Evolutionary conservation across 2,797 vertebrate genomes (phyloP), one percentile per base, ranked within the genome.

Genomic region (Syngnathus acus): DNA sequence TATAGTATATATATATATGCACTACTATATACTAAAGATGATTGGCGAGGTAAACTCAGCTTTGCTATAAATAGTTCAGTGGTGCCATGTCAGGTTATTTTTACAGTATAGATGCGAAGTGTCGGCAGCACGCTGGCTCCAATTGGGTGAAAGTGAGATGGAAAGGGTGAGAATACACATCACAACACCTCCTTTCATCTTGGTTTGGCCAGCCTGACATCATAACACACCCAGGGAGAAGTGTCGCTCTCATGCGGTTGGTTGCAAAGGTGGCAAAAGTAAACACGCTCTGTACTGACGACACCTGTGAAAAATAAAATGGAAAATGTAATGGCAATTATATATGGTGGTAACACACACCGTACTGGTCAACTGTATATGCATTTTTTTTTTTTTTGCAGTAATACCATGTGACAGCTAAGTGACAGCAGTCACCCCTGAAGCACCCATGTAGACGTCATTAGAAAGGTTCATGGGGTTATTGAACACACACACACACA

Each of bases 361-460:
- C 9, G 10, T 42, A 42, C 42, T 47, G 17, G 42, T 43, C 45
- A 16, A 16, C 16, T 47, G 45, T 47, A 47, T 14, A 16, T 47
- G 14, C 14, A 4, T 11, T 16, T 17, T 45, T 45, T 14, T 16
- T 45, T 43, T 68, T 72, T 32, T 32, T 32, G 2, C 62, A 51
- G 64, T 83, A 80, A 89, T 83, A 64, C 62, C 51, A 61, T 80
- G 67, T 84, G 87, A 90, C 84, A 89, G 83, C 71, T 67, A 71
- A 84, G 69, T 83, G 86, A 89, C 87, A 86, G 82, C 78, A 73
- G 72, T 78, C 76, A 68, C 47, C 72, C 68, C 65, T 55, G 43
- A 53, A 72, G 68, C 78, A 67, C 62, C 59, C 62, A 71, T 71
- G 79, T 70, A 32, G 32, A 55, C 62, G 55, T 45, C 70, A 71